Conservation (phyloP, 2,888 invertebrate genomes). For the Buathra laborator region DNA sequence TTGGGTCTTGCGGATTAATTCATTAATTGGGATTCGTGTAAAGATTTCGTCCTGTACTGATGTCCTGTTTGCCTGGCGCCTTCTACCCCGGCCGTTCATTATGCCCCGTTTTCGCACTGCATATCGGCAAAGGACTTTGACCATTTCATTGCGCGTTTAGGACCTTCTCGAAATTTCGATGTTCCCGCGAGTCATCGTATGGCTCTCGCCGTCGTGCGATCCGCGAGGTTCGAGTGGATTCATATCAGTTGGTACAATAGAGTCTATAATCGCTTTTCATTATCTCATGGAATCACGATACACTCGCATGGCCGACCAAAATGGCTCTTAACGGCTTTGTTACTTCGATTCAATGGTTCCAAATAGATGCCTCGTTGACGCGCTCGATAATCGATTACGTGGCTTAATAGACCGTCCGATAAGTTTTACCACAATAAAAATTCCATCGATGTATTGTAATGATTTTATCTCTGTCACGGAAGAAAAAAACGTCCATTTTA, state of each 20-base stretch:
- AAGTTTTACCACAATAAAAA: background rate
- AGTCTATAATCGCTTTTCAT: background rate
- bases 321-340: background rate
- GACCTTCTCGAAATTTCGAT: slow-evolving; percentile 20
- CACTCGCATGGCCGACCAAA: slow-evolving; percentile 3
- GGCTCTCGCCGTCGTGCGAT: background rate
- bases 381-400: background rate
- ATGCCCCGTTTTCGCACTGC: no score
- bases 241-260: slow-evolving; percentile 14
- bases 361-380: background rate
- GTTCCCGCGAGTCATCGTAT: background rate
- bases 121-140: slow-evolving; percentile 3
- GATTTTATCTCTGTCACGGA: no score
- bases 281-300: background rate
- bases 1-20: no score
- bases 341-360: background rate
- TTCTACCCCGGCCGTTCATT: no score
- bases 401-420: background rate
- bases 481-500: no score
- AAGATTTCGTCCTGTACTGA: background rate
- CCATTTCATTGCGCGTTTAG: slow-evolving; percentile 7
- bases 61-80: background rate
- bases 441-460: no score
- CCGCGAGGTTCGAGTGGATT: slow-evolving; percentile 11
- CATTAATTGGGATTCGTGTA: no score